Percentiles rank a stretch among this genome's conserved stretches.
Conservation (phyloP, 2,797 vertebrate species). For the Pseudocheirus occidentalis region DNA sequence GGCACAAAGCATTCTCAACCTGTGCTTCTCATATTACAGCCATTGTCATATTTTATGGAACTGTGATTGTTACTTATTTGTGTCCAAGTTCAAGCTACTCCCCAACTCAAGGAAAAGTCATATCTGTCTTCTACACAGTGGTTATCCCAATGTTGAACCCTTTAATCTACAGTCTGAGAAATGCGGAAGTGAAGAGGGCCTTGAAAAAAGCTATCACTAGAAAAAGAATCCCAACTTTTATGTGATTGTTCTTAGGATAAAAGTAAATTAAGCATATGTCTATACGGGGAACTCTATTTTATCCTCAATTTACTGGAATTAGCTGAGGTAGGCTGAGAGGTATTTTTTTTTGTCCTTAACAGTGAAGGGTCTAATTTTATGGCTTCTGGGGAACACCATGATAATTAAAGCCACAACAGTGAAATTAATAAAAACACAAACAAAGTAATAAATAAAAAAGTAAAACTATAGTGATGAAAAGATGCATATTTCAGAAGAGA, state of each 20-base stretch:
- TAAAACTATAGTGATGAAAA: background rate
- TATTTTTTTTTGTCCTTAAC: background rate
- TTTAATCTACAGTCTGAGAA: conserved; percentile 62
- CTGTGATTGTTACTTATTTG: conserved; percentile 58
- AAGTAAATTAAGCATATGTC: background rate
- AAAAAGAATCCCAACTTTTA: background rate
- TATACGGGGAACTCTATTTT: background rate
- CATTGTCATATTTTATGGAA: conserved; percentile 54
- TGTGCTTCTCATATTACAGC: conserved; percentile 61
- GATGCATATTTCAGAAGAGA: background rate
- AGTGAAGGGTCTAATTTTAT: background rate
- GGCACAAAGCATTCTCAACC: conserved; percentile 27
- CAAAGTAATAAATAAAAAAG: background rate
- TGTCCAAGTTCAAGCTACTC: conserved; percentile 47
- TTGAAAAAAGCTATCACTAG: conserved; percentile 16
- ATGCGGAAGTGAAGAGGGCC: conserved; percentile 64
- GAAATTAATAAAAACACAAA: background rate
- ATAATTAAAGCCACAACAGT: background rate
- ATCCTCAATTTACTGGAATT: background rate
- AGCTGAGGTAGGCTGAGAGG: background rate
- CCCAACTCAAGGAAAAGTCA: conserved; percentile 49
- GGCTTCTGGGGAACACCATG: background rate
- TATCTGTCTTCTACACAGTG: conserved; percentile 58
- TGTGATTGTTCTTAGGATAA: conserved; percentile 1
- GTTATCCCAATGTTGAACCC: conserved; percentile 69